A percentile compares a stretch with the other conserved stretches of the same genome.
These are phyloP conservation scores for Hofmannophila pseudospretella DNA, from an alignment of 2,888 invertebrate species.

Conservation along the genomic window DNA sequence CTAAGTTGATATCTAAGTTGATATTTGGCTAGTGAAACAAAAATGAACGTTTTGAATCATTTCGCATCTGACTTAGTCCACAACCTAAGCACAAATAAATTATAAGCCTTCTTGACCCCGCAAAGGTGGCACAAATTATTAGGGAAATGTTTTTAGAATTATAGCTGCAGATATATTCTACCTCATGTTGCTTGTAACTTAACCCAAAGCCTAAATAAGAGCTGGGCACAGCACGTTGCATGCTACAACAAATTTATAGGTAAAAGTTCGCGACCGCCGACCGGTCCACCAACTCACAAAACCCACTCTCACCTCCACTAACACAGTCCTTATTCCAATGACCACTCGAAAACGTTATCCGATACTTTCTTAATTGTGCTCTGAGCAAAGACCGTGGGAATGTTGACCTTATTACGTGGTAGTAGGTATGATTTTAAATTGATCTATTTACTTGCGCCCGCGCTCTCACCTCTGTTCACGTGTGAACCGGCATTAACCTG, in stretches of 20 bases:
- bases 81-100: too few relatives aligned
- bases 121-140: too few relatives aligned
- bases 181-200: conserved; percentile 39
- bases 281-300: conserved; percentile 46
- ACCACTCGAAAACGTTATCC: conserved; percentile 45
- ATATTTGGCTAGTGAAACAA: too few relatives aligned
- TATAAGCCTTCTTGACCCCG: too few relatives aligned
- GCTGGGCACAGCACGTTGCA: conserved; percentile 58
- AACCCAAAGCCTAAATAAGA: conserved; percentile 29
- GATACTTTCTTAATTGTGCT: conserved; percentile 77
- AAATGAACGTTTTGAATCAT: too few relatives aligned
- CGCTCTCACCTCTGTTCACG: conserved; percentile 76
- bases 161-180: too few relatives aligned
- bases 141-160: too few relatives aligned
- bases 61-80: too few relatives aligned
- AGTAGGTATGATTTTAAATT: conserved; percentile 52
- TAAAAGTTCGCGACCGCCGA: conserved; percentile 77
- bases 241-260: conserved; percentile 76
- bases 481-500: conserved; percentile 74
- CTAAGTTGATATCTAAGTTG: too few relatives aligned
- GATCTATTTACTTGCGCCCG: conserved; percentile 64
- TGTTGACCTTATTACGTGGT: conserved; percentile 57
- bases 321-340: conserved; percentile 46
- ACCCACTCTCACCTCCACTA: conserved; percentile 42
- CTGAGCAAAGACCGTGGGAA: conserved; percentile 48